These are phyloP conservation scores for Tamandua tetradactyla DNA, from an alignment of 2,797 vertebrate species.

Conservation along the genomic window DNA sequence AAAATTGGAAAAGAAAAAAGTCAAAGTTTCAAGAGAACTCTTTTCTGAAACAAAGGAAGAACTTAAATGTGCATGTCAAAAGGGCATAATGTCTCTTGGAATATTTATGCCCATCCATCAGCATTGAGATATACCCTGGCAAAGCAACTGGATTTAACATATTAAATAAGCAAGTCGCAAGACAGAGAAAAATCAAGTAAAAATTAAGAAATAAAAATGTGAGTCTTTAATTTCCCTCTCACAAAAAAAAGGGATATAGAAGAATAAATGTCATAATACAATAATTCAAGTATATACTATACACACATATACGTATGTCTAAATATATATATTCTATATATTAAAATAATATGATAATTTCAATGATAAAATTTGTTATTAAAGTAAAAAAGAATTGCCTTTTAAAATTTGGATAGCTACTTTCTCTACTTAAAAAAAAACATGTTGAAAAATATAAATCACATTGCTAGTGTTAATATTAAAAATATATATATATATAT, in stretches of 20 bases:
- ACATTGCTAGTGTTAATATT: no score
- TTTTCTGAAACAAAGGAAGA: slow-evolving; percentile 32
- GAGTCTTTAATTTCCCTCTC: no score
- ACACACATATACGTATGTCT: no score
- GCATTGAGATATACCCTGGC: neutral
- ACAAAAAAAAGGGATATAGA: neutral
- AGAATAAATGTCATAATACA: neutral
- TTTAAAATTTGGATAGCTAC: neutral
- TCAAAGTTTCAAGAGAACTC: neutral
- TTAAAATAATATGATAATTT: neutral
- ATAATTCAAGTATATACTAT: neutral
- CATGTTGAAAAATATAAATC: neutral
- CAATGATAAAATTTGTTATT: neutral
- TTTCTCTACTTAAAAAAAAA: neutral
- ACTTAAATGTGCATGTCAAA: neutral
- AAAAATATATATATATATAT: no score
- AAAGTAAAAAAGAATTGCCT: neutral
- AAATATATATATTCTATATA: neutral
- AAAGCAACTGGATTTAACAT: neutral
- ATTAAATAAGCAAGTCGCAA: neutral
- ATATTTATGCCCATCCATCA: neutral
- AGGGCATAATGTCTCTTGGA: neutral
- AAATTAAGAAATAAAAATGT: neutral
- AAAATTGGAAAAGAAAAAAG: neutral
- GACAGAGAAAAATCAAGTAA: neutral